Base-by-base conservation (phyloP, 2,888 invertebrate genomes). In the Rambutsinella grinnellia region DNA sequence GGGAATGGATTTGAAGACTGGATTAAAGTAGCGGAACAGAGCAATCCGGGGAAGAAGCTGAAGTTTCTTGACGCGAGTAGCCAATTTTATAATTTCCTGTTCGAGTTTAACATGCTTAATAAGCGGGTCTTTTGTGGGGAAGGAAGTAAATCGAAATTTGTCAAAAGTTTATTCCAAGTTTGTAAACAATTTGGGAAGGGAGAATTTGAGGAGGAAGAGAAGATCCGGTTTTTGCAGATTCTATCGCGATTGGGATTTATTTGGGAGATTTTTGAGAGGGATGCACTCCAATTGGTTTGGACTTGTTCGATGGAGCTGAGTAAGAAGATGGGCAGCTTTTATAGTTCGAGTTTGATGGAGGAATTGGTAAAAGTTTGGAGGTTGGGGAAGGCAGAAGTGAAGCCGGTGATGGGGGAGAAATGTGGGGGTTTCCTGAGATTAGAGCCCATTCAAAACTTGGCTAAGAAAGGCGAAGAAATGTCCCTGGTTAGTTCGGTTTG, bases 21-120 rank as follows among this genome's bases (percentile, higher is more conserved):
- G 61, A 58, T 75, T 10, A 28, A 23, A n/a, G 65, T 79, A n/a
- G 78, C 76, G 6, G 81, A 78, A 57, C n/a, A n/a, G n/a, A 23
- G 36, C 19, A 13, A 24, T 36, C 10, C 15, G 49, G 27, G 15
- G 5, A 56, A 68, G 15, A 23, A 51, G n/a, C 27, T 27, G 15
- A 60, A 10, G 19, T 63, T 68, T 54, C 24, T 76, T 21, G 78
- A 78, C 36, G 61, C 72, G 3, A 10, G 70, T 3, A 60, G 78
- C 2, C 36, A 68, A 10, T 74, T 70, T 47, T 78, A 78, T 28
- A 27, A 61, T 1, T 80, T 80, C 23, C 54, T 77, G 0, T 56
- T 24, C 44, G 46, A 46, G 10, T 21, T 66, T 27, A 27, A 49
- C 3, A 27, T 58, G 13, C n/a, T 72, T 13, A 49, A 47, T 2